These are phyloP conservation scores for Gobio gobio DNA, from an alignment of 2,113 vertebrate species.

Conservation along the genomic window DNA sequence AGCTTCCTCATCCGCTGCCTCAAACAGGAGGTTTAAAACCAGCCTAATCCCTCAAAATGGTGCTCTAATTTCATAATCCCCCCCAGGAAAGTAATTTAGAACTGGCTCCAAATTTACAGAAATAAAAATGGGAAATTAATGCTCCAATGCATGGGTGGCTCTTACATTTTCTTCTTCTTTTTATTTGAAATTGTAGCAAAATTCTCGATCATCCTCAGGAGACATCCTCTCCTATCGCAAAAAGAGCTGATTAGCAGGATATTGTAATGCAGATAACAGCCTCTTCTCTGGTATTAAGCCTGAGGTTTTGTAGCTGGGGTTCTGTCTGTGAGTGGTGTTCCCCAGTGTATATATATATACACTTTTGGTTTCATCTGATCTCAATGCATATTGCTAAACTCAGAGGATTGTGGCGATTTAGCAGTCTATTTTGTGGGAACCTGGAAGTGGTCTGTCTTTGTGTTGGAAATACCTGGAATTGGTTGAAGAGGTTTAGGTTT, in stretches of 20 bases:
- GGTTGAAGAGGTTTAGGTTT: neutral
- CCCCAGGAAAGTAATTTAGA: conserved; percentile 51
- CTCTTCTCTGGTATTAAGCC: conserved; percentile 38
- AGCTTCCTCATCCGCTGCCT: conserved; percentile 10
- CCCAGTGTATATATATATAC: conserved; percentile 23
- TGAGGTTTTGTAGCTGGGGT: conserved; percentile 29
- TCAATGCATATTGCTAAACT: conserved; percentile 36
- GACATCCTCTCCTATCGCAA: conserved; percentile 33
- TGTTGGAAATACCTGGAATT: neutral
- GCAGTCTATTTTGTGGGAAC: conserved; percentile 23
- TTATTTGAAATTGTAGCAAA: conserved; percentile 30
- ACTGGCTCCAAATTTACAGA: conserved; percentile 39
- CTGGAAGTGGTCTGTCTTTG: conserved; percentile 18
- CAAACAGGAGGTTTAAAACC: conserved; percentile 28
- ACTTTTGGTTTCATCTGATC: conserved; percentile 47
- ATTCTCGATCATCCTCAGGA: conserved; percentile 30
- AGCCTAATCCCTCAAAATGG: conserved; percentile 54
- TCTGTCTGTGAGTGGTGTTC: conserved; percentile 27
- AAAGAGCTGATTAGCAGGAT: conserved; percentile 53
- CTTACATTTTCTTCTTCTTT: conserved; percentile 17
- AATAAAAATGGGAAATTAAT: conserved; percentile 51
- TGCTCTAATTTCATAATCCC: conserved; percentile 59
- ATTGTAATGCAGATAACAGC: conserved; percentile 53
- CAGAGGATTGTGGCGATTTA: conserved; percentile 12
- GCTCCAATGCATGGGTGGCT: conserved; percentile 36